phyloP scores from a whole-genome alignment of 2,797 vertebrate species.

The Todus mexicanus region DNA sequence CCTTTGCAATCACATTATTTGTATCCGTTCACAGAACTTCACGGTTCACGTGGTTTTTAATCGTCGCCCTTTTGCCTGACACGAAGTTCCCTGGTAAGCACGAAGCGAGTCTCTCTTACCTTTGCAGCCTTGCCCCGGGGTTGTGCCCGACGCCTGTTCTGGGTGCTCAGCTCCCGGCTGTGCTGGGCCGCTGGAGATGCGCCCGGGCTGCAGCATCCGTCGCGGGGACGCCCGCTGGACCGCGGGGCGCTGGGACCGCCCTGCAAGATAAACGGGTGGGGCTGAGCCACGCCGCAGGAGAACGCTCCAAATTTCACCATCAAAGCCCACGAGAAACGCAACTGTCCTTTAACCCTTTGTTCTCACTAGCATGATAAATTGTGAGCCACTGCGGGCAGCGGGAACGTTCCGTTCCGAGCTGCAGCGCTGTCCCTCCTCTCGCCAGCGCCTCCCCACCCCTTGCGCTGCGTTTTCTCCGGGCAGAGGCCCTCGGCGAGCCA shows the following conservation, averaged over 20 bases:
- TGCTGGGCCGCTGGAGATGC: rapidly evolving
- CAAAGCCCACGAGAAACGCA: neutral
- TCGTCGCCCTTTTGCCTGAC: too few species aligned
- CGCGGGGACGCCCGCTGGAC: neutral
- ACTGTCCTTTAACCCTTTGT: neutral
- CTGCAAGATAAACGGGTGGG: neutral
- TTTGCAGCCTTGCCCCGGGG: neutral
- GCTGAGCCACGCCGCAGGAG: neutral
- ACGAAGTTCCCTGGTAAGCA: neutral
- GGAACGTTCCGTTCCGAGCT: neutral
- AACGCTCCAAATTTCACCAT: rapidly evolving
- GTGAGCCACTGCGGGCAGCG: rapidly evolving
- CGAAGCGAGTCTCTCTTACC: neutral
- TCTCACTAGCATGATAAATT: neutral
- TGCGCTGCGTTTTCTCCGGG: rapidly evolving
- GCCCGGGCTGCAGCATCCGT: neutral
- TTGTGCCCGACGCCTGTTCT: too few species aligned
- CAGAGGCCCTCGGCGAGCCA: rapidly evolving
- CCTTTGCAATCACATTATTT: neutral
- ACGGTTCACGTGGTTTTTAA: neutral
- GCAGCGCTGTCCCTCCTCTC: too few species aligned
- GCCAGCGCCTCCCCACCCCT: neutral
- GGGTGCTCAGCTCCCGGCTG: rapidly evolving
- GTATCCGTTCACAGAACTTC: neutral
- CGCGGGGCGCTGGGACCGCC: rapidly evolving